Conservation (phyloP, 2,797 vertebrate species). For the Heliangelus exortis region DNA sequence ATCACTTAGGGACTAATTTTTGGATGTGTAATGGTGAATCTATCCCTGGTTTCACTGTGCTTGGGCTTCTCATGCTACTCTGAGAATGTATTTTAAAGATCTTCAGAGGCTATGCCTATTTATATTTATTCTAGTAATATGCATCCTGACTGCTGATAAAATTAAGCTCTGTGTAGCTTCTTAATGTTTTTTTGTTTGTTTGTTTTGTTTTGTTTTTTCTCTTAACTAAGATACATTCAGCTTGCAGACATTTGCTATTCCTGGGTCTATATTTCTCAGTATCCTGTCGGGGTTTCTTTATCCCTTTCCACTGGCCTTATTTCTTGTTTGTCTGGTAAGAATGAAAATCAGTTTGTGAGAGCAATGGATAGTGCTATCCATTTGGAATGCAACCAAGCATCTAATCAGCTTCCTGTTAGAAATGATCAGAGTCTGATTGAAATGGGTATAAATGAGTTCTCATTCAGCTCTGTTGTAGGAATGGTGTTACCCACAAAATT, state of each 20-base stretch:
- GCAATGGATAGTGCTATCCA: neutral
- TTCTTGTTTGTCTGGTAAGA: constrained; percentile 98
- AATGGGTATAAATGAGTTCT: neutral
- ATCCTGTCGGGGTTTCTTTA: constrained; percentile 98
- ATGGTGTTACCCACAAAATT: neutral
- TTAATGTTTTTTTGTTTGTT: neutral
- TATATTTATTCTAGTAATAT: neutral
- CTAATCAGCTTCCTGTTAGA: neutral
- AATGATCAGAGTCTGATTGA: neutral
- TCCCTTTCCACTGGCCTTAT: constrained; percentile 95
- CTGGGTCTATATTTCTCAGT: constrained; percentile 99
- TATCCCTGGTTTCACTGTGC: neutral
- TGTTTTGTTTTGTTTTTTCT: neutral
- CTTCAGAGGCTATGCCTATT: neutral
- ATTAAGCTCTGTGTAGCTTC: neutral
- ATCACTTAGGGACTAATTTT: neutral
- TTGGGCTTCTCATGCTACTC: neutral
- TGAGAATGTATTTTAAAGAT: neutral
- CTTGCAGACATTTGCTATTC: constrained; percentile 98
- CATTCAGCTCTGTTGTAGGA: neutral
- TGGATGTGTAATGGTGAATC: neutral
- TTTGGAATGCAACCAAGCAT: neutral
- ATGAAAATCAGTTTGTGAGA: neutral
- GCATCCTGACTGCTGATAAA: neutral
- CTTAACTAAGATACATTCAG: constrained; percentile 84